phyloP scores from a whole-genome alignment of 2,113 vertebrate species.

The Prochilodus magdalenae region DNA sequence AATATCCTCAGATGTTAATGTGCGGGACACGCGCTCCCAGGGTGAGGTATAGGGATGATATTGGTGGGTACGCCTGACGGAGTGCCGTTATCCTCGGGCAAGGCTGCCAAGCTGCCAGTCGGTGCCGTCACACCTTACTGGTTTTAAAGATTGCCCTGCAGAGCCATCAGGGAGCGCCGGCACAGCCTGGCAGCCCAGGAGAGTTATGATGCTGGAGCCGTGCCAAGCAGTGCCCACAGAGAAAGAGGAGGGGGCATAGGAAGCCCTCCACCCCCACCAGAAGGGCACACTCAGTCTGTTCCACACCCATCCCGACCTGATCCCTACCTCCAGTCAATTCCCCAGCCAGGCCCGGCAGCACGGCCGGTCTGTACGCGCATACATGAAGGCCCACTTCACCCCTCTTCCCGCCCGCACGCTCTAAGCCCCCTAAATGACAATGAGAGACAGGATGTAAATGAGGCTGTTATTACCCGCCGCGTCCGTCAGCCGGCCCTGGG shows the following conservation, averaged over 20 bases:
- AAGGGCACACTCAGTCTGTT: constrained; percentile 54
- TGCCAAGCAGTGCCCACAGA: constrained; percentile 99
- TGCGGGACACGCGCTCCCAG: too few relatives aligned
- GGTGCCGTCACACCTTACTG: constrained; percentile 99
- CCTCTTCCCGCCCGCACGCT: constrained; percentile 55
- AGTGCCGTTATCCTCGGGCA: constrained; percentile 93
- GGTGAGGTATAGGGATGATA: too few relatives aligned
- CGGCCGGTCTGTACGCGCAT: constrained; percentile 63
- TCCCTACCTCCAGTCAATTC: constrained; percentile 67
- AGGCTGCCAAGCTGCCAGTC: constrained; percentile 98
- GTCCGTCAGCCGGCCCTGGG: constrained; percentile 99
- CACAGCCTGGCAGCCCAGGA: constrained; percentile 96
- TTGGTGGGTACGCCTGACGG: constrained; percentile 82
- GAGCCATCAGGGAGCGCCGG: constrained; percentile 91
- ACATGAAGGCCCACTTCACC: constrained; percentile 49
- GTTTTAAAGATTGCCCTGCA: constrained; percentile 99
- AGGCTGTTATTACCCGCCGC: constrained; percentile 99
- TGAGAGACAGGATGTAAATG: constrained; percentile 99
- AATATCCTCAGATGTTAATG: too few relatives aligned
- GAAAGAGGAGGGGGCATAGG: constrained; percentile 62
- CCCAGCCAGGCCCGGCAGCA: constrained; percentile 57
- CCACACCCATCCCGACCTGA: constrained; percentile 51
- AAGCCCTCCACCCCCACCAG: constrained; percentile 53
- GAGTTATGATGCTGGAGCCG: constrained; percentile 95
- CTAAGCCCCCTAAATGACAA: constrained; percentile 91